phyloP scores from a whole-genome alignment of 2,113 vertebrate species.

The Eolophus roseicapilla region DNA sequence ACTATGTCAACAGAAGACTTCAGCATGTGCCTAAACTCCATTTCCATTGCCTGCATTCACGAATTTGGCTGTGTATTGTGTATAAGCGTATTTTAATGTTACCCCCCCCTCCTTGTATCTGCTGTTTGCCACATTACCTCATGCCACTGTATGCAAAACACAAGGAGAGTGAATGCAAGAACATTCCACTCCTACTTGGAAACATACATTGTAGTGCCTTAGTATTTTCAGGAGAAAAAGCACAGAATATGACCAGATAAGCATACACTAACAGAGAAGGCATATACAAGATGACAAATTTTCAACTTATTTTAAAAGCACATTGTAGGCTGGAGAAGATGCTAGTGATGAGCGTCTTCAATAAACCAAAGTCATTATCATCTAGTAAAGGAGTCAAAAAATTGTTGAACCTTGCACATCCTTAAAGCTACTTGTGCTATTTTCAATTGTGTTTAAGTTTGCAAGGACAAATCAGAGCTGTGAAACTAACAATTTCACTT shows the following conservation, averaged over 20 bases:
- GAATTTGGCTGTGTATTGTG: accelerated
- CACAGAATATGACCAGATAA: background rate
- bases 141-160: background rate
- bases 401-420: background rate
- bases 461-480: conserved; percentile 31
- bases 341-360: background rate
- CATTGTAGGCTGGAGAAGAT: background rate
- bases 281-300: background rate
- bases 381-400: background rate
- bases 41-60: background rate
- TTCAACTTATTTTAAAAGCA: background rate
- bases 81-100: background rate
- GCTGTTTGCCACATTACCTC: background rate
- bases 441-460: background rate
- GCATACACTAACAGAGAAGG: background rate
- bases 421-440: background rate
- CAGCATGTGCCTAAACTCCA: background rate
- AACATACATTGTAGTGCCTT: background rate
- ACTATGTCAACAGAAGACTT: background rate
- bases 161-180: background rate
- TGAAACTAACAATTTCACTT: background rate
- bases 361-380: background rate
- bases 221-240: background rate
- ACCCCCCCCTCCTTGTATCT: too few relatives aligned
- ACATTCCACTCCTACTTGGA: background rate